Conservation (phyloP, 2,888 invertebrate genomes). For the Sinopyrophorus schimmeli region DNA sequence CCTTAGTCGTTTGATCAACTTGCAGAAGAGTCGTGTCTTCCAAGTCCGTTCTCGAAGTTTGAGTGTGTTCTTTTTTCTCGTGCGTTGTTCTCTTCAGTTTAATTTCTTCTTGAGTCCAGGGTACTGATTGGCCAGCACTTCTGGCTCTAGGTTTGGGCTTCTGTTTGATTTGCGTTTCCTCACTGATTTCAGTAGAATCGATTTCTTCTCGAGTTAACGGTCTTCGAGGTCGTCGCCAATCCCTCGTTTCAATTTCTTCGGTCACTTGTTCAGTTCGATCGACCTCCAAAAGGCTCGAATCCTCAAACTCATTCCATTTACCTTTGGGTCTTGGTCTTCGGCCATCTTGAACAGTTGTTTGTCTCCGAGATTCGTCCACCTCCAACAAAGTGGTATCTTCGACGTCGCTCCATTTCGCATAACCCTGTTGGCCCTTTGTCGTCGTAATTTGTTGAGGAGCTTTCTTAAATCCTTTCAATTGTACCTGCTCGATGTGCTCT, state of each 20-base stretch:
- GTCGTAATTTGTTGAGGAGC: constrained; percentile 56
- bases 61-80: constrained; percentile 45
- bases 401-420: constrained; percentile 20
- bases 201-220: constrained; percentile 12
- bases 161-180: constrained; percentile 16
- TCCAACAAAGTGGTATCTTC: constrained; percentile 31
- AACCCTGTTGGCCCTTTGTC: constrained; percentile 61
- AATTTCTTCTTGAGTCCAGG: constrained; percentile 66
- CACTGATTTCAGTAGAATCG: constrained; percentile 7
- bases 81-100: constrained; percentile 56
- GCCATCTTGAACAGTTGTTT: constrained; percentile 25
- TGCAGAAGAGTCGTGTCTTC: constrained; percentile 43
- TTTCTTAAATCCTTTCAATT: constrained; percentile 48
- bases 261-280: constrained; percentile 3
- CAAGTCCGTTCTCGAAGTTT: neutral
- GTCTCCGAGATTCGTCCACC: constrained; percentile 29
- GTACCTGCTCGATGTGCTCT: constrained; percentile 55
- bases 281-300: neutral
- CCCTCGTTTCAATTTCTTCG: constrained; percentile 25
- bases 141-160: constrained; percentile 3
- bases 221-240: constrained; percentile 24
- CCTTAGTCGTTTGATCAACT: constrained; percentile 36
- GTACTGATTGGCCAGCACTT: constrained; percentile 31
- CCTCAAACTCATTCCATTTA: constrained; percentile 1
- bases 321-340: constrained; percentile 25